Percentiles rank a stretch among this genome's conserved stretches.
Evolutionary conservation across 1,140 invertebrate genomes (phyloP).

Genomic region (Bombus confusus): DNA sequence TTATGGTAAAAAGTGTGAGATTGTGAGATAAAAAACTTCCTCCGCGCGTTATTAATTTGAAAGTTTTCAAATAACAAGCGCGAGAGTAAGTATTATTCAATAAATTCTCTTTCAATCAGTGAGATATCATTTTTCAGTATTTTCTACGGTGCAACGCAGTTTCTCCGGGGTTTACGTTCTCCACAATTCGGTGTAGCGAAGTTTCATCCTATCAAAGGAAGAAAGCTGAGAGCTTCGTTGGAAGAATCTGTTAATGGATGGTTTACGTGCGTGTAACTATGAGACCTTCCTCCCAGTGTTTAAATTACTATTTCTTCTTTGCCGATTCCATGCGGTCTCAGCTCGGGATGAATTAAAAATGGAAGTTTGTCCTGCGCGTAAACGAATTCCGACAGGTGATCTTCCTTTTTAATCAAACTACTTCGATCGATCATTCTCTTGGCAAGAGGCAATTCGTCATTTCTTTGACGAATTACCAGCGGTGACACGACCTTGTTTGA

Average conservation of each 20-base stretch:
- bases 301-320: not conserved
- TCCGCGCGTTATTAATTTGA: not conserved
- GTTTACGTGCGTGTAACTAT: not conserved
- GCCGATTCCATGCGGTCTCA: not conserved
- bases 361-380: not conserved
- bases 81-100: not conserved
- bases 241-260: constrained; percentile 1
- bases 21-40: not conserved
- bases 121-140: not conserved
- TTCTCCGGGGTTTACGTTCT: no score
- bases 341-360: not conserved
- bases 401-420: constrained; percentile 10
- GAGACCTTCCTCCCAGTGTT: not conserved
- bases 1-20: not conserved
- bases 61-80: not conserved
- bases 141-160: no score
- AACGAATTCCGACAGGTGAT: constrained; percentile 21
- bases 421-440: constrained; percentile 34
- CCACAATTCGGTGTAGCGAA: no score
- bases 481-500: constrained; percentile 16
- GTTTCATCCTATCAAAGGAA: not conserved
- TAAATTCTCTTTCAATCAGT: not conserved
- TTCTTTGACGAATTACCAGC: constrained; percentile 23
- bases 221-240: not conserved
- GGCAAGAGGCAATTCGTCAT: constrained; percentile 29